phyloP scores from a whole-genome alignment of 2,888 invertebrate genomes.

The Epistrophe eligans region DNA sequence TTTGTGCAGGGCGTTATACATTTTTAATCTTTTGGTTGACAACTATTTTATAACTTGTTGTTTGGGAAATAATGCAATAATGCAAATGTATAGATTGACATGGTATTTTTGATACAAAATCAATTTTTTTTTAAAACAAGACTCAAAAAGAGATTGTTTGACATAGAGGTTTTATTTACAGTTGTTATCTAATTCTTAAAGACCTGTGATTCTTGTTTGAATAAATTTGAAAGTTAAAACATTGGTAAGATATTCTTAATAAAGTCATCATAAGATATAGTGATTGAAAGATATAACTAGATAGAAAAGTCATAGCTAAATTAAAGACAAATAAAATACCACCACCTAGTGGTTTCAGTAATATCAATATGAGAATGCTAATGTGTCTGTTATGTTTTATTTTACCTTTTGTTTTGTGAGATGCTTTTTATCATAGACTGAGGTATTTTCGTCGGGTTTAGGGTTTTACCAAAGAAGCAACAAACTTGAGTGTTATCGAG shows the following conservation, averaged over 20 bases:
- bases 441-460: too few species aligned
- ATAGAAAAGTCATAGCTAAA: too few species aligned
- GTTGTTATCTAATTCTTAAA: background rate
- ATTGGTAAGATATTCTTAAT: background rate
- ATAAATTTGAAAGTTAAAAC: constrained; percentile 8
- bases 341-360: too few species aligned
- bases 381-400: too few species aligned
- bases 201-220: background rate
- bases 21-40: constrained; percentile 23
- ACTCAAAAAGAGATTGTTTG: constrained; percentile 18
- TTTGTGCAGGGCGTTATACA: constrained; percentile 20
- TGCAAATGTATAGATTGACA: constrained; percentile 29
- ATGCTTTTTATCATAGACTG: too few species aligned
- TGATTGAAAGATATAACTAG: background rate
- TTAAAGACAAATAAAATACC: too few species aligned
- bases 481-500: too few species aligned
- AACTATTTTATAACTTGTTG: constrained; percentile 28
- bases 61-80: constrained; percentile 12
- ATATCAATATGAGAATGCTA: too few species aligned
- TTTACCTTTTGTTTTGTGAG: too few species aligned
- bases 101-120: constrained; percentile 16
- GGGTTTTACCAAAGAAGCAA: too few species aligned
- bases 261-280: background rate
- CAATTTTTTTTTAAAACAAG: constrained; percentile 21
- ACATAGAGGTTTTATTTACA: background rate